Evolutionary conservation across 1,140 invertebrate species (phyloP).

Genomic region (Drosophila neocordata): DNA sequence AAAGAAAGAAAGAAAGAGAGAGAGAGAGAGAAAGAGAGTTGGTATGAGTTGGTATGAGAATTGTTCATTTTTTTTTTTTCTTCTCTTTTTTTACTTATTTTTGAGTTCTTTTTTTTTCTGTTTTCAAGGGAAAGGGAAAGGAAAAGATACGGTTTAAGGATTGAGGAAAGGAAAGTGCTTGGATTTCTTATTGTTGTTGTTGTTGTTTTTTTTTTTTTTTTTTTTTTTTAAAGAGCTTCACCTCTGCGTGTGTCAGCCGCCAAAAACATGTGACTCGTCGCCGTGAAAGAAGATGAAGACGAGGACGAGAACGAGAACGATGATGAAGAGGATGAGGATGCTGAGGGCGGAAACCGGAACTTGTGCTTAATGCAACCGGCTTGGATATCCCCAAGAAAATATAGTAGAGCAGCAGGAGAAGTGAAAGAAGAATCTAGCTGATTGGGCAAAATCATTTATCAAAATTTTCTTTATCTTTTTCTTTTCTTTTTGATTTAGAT

Average conservation of each 20-base stretch:
- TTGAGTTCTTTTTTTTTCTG: too few species aligned
- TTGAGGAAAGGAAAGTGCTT: not conserved
- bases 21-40: not conserved
- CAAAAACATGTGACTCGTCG: conserved; percentile 9
- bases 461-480: too few species aligned
- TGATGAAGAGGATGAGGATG: not conserved
- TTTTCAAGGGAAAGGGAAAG: not conserved
- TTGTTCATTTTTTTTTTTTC: not conserved
- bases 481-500: not conserved
- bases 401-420: not conserved
- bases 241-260: conserved; percentile 9
- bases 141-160: too few species aligned
- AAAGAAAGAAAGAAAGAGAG: not conserved
- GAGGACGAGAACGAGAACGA: not conserved
- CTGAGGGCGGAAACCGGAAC: conserved; percentile 2
- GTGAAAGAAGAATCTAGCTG: conserved; percentile 5
- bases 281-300: not conserved
- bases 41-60: not conserved
- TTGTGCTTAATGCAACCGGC: conserved; percentile 9
- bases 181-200: not conserved
- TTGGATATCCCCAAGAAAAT: conserved; percentile 1
- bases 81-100: not conserved
- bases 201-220: not conserved
- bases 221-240: conserved; percentile 5
- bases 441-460: conserved; percentile 1